phyloP scores from a whole-genome alignment of 1,140 invertebrate genomes.

The Lasioglossum baleicum region DNA sequence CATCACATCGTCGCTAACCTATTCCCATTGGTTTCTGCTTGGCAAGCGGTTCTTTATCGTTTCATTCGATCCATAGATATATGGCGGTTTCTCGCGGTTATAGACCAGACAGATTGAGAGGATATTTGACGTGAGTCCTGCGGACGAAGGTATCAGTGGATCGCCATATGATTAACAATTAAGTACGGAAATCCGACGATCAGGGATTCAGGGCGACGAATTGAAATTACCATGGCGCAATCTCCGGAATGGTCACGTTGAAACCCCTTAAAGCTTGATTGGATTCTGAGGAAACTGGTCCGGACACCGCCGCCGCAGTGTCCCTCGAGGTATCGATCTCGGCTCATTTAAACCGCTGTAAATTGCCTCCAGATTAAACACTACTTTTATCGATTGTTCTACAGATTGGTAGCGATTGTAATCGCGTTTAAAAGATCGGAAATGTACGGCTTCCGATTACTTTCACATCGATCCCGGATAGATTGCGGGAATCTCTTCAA shows the following conservation, averaged over 20 bases:
- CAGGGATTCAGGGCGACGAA: constrained; percentile 15
- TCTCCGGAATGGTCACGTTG: constrained; percentile 39
- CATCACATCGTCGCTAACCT: background rate
- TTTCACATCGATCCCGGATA: background rate
- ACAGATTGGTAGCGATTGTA: background rate
- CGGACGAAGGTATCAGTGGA: no score
- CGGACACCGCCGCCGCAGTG: background rate
- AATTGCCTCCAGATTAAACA: constrained; percentile 24
- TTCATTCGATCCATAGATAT: background rate
- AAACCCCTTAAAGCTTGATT: constrained; percentile 54
- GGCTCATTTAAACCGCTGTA: constrained; percentile 39
- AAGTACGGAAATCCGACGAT: constrained; percentile 30
- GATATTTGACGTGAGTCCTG: no score
- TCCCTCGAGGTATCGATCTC: constrained; percentile 42
- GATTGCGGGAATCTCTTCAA: background rate
- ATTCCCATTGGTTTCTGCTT: background rate
- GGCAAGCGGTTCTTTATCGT: background rate
- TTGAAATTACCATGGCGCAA: constrained; percentile 46
- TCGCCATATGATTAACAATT: background rate
- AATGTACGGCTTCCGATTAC: background rate
- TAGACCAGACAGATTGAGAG: no score
- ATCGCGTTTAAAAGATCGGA: background rate
- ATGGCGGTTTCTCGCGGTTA: no score
- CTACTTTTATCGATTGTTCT: background rate
- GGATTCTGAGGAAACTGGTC: constrained; percentile 37